Base-by-base conservation (phyloP, 1,140 invertebrate genomes). In the Potamilus streckersoni region DNA sequence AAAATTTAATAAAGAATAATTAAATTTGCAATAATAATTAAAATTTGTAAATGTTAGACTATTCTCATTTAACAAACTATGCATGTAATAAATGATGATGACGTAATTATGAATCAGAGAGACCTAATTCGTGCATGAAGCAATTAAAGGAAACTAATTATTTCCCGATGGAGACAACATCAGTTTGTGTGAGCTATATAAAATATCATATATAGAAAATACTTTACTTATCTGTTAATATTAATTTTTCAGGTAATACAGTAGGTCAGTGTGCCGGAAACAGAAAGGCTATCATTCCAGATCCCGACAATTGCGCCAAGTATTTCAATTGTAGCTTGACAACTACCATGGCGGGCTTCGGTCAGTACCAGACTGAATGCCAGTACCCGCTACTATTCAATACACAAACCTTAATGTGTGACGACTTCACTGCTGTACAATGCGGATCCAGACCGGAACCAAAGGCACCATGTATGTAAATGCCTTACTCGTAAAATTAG, bases 401-500 rank as follows among this genome's bases (percentile, higher is more conserved):
- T 31, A 61, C 66, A 6, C 23, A 67, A 4, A 73, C 80, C 6
- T 61, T 67, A 62, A 58, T 71, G 19, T 86, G 85, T 69, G 77
- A 79, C 15, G 80, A 83, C 58, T 86, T 84, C 66, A 64, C 59
- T 15, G 66, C 78, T 11, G 82, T 86, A 19, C 68, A 79, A 2
- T 86, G 85, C 74, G 80, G 79, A 55, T 70, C 72, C 4, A 69
- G 83, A 57, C 70, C 72, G 17, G 82, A 86, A 74, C 82, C 86
- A 20, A 85, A 84, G 65, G 79, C 83, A 0, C 84, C 84, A 20
- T 87, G 86, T 87, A 80, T 82, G 84, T 82, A 69, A 61, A 65
- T 23, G 68, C 4, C 5, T 20, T 20, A 5, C 65, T 19, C 31
- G 17, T 20, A 61, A 61, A 19, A 62, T n/a, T 19, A 62, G 0